phyloP scores from a whole-genome alignment of 2,113 vertebrate species.

The Sceloporus undulatus region DNA sequence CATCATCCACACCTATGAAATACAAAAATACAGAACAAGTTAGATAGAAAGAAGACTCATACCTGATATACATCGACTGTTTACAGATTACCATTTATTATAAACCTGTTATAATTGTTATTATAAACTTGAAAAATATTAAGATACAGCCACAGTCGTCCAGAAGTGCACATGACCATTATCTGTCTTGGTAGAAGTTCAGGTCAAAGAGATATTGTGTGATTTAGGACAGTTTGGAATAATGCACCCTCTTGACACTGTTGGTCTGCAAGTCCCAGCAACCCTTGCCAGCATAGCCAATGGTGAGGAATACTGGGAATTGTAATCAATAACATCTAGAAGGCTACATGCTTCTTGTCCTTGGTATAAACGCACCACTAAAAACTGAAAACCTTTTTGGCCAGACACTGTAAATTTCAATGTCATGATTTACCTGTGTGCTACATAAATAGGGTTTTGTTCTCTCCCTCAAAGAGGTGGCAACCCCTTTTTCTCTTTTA shows the following conservation, averaged over 20 bases:
- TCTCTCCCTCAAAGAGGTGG: not conserved
- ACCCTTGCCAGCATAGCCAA: no score
- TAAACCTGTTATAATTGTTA: no score
- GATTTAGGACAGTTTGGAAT: not conserved
- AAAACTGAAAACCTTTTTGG: not conserved
- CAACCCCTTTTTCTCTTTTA: not conserved
- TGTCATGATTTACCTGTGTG: not conserved
- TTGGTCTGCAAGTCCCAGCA: no score
- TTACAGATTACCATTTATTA: not conserved
- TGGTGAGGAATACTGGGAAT: no score
- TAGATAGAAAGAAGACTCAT: constrained; percentile 12
- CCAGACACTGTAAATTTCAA: not conserved
- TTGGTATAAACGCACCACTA: not conserved
- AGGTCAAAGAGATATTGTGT: not conserved
- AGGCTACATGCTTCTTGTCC: not conserved
- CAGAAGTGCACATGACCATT: not conserved
- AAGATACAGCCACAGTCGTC: not conserved
- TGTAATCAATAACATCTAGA: not conserved
- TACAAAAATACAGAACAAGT: constrained; percentile 1
- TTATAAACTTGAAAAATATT: not conserved
- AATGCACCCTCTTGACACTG: no score
- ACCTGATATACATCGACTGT: not conserved
- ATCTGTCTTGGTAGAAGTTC: not conserved
- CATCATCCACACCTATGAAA: constrained; percentile 92
- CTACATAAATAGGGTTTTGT: constrained; percentile 23